Evolutionary conservation across 2,888 invertebrate species (phyloP).

Genomic region (Malthinus flaveolus): DNA sequence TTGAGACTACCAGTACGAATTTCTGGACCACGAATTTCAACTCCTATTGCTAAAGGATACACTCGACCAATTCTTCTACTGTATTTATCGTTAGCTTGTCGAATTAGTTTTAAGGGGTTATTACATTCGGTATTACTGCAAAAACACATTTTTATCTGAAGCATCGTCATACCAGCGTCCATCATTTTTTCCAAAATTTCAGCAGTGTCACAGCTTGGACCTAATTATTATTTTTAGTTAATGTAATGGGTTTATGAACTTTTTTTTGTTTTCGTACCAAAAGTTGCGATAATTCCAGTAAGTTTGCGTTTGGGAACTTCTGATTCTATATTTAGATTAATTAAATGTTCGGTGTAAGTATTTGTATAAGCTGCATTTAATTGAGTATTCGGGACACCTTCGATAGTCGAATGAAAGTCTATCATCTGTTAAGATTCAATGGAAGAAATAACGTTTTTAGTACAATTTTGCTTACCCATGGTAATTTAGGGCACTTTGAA

Average conservation of each 20-base stretch:
- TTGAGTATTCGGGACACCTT: constrained; percentile 57
- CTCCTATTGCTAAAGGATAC: constrained; percentile 80
- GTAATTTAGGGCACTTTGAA: constrained; percentile 45
- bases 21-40: constrained; percentile 85
- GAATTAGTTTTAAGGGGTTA: constrained; percentile 55
- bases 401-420: constrained; percentile 47
- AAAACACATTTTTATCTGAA: constrained; percentile 55
- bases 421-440: constrained; percentile 42
- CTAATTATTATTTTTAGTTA: constrained; percentile 14
- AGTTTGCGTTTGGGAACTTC: constrained; percentile 57
- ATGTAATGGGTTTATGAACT: not conserved
- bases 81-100: constrained; percentile 59
- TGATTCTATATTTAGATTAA: constrained; percentile 54
- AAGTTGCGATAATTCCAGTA: constrained; percentile 60
- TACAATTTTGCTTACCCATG: constrained; percentile 41
- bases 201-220: constrained; percentile 28
- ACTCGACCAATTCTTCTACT: constrained; percentile 63
- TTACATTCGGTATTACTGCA: constrained; percentile 54
- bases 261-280: constrained; percentile 53
- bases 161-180: constrained; percentile 59
- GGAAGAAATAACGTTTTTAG: not conserved
- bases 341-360: constrained; percentile 57
- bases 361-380: constrained; percentile 56
- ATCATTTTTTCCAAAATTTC: constrained; percentile 58
- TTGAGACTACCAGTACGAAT: constrained; percentile 83